Conservation (phyloP, 2,888 invertebrate genomes). For the Eupithecia insigniata region DNA sequence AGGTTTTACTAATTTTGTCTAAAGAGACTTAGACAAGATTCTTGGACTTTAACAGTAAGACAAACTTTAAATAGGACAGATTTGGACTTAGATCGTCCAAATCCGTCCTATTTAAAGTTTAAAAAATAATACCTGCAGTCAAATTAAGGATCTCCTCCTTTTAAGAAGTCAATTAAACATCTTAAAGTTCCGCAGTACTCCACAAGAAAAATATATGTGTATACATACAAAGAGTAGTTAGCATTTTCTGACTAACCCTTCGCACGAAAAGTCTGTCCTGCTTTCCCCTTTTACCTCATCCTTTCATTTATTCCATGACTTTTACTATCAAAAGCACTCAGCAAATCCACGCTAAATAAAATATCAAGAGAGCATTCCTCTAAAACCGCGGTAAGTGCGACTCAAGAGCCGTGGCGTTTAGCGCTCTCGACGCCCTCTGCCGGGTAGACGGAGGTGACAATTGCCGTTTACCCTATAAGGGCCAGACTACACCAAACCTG, state of each 20-base stretch:
- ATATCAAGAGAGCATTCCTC: slow-evolving; percentile 4
- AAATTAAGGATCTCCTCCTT: background rate
- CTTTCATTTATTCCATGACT: background rate
- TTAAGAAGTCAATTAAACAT: background rate
- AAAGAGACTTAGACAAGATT: too few species aligned
- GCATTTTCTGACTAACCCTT: background rate
- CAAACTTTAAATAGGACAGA: too few species aligned
- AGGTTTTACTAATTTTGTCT: too few species aligned
- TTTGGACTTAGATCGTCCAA: background rate
- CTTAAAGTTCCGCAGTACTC: background rate
- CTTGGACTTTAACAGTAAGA: too few species aligned
- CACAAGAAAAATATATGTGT: background rate
- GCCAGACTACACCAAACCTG: too few species aligned
- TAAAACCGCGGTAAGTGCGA: background rate
- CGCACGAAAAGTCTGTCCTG: background rate
- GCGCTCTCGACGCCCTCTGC: slow-evolving; percentile 2
- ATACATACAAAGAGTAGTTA: background rate
- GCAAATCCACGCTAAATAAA: slow-evolving; percentile 1
- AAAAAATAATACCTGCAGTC: background rate
- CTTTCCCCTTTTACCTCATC: background rate
- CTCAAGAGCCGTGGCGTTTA: slow-evolving; percentile 8
- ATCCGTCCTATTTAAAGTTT: background rate
- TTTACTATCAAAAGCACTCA: slow-evolving; percentile 1
- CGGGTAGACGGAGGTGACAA: background rate
- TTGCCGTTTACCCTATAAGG: slow-evolving; percentile 5